Base-by-base conservation (phyloP, 2,888 invertebrate species). In the Troglohyphantes excavatus region DNA sequence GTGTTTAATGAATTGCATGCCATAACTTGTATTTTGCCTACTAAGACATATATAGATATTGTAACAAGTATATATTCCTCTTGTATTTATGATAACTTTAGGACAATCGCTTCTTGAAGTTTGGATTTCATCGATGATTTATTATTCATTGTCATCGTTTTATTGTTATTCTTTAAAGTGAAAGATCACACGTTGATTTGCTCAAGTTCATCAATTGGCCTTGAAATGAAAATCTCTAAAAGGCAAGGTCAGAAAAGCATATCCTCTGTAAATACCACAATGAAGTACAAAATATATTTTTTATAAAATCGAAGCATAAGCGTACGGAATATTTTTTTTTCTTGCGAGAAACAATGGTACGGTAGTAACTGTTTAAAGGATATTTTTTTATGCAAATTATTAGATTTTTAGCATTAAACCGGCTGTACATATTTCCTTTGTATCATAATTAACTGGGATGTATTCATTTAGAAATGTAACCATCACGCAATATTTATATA, bases 141-240 rank as follows among this genome's bases (percentile, higher is more conserved):
- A n/a, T 53, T n/a, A n/a, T 53, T n/a, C n/a, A n/a, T 53, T 53
- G 13, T 53, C 13, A 53, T 17, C 33, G 33, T 9, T 6, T 33
- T n/a, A 17, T n/a, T 53, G n/a, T 53, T 17, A 13, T 53, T 53
- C n/a, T 53, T 53, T n/a, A 17, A 17, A 53, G 17, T 53, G 53
- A n/a, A 53, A n/a, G 53, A 53, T 53, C 53, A 53, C 53, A n/a
- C 53, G 13, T 53, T 53, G 53, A 53, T 53, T 53, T 53, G 53
- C 53, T 53, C n/a, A 53, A 53, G 1, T 53, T 13, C 9, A n/a
- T 53, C 53, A 13, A 5, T 53, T 53, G 53, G 17, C n/a, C 33
- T 33, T 3, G 3, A 33, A 6, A 3, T 9, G 9, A 6, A 33
- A 33, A 17, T 53, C 39, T 33, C 9, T 39, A 13, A 39, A 39